A percentile compares a stretch with the other conserved stretches of the same genome.
These are phyloP conservation scores for Empis stercorea DNA, from an alignment of 2,888 invertebrate species.

Conservation along the genomic window DNA sequence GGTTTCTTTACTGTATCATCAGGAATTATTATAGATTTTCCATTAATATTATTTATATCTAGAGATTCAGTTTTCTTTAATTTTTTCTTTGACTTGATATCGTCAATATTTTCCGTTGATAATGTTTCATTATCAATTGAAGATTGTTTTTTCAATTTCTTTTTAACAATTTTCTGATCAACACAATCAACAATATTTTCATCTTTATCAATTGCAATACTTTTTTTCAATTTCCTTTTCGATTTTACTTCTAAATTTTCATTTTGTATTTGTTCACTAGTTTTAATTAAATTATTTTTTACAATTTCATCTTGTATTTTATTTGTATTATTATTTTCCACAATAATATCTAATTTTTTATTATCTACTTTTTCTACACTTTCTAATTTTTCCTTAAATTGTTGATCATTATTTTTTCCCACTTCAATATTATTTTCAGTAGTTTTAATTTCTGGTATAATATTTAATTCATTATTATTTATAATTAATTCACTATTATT, in stretches of 20 bases:
- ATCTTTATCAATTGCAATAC: too few species aligned
- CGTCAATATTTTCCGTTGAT: too few species aligned
- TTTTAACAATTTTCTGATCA: too few species aligned
- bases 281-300: not conserved
- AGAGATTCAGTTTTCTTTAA: too few species aligned
- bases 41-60: not conserved
- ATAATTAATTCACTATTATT: not conserved
- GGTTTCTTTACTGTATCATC: not conserved
- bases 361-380: too few species aligned
- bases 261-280: too few species aligned
- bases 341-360: not conserved
- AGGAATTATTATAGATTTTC: not conserved
- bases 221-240: not conserved
- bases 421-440: not conserved
- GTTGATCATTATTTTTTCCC: not conserved
- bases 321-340: not conserved
- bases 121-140: too few species aligned
- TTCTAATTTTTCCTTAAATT: not conserved
- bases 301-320: not conserved
- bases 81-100: too few species aligned
- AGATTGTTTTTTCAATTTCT: too few species aligned
- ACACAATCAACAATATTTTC: too few species aligned
- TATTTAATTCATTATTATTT: not conserved
- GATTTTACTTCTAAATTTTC: not conserved
- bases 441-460: not conserved